phyloP scores from a whole-genome alignment of 2,888 invertebrate genomes.

The Liopterus haemorrhoidalis region DNA sequence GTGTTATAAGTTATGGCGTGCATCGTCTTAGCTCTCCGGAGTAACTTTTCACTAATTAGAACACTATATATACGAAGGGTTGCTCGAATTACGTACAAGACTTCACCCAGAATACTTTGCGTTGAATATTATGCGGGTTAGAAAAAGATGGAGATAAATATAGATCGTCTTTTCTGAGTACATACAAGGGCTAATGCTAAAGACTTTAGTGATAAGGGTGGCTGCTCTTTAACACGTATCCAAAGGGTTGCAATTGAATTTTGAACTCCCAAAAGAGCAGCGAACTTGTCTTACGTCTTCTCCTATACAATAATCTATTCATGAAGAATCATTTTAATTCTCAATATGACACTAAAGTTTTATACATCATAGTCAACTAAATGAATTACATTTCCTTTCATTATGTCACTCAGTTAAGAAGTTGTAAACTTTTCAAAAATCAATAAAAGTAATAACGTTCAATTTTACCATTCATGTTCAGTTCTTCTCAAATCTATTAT shows the following conservation, averaged over 20 bases:
- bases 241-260: slow-evolving; percentile 45
- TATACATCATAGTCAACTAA: no score
- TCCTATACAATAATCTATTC: no score
- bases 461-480: no score
- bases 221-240: slow-evolving; percentile 38
- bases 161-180: slow-evolving; percentile 1
- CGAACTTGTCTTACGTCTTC: no score
- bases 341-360: no score
- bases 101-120: background rate
- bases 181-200: slow-evolving; percentile 13
- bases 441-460: no score
- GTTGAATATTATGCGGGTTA: slow-evolving; percentile 7
- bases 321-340: no score
- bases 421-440: no score
- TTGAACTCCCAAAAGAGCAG: slow-evolving; percentile 42
- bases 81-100: slow-evolving; percentile 28
- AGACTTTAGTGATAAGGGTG: slow-evolving; percentile 34
- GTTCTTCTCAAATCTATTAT: no score
- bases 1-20: slow-evolving; percentile 6
- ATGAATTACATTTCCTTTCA: no score
- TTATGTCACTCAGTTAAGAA: no score
- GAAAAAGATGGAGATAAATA: slow-evolving; percentile 10
- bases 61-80: slow-evolving; percentile 28
- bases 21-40: slow-evolving; percentile 26
- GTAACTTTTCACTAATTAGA: slow-evolving; percentile 33